Evolutionary conservation across 2,888 invertebrate species (phyloP), one percentile per base, ranked within the genome.

Genomic region (Acutogordius australiensis): DNA sequence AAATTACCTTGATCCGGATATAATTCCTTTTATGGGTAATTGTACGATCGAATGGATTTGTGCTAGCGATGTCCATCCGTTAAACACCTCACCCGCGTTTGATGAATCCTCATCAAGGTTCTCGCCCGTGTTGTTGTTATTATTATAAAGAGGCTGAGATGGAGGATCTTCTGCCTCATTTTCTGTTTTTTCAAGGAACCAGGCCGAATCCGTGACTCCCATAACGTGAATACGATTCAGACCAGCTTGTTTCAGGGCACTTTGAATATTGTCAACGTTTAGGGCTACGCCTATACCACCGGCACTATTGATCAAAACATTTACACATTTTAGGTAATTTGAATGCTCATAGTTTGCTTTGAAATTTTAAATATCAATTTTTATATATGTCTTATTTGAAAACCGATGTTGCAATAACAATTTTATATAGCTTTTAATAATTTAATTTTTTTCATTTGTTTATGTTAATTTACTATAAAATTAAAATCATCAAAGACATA

Each of bases 251-350:
- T 64, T 78, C 45, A 88, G 73, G 62, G 79, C 74, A 62, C 80
- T 78, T 59, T 81, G 78, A 0, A 86, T 79, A 4, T 80, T 77
- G 71, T 88, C 87, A 63, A 87, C 74, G 69, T 88, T 87, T 57
- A 88, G 72, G 78, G 88, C 80, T 23, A 87, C 87, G n/a, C 88
- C 88, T 0, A 84, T 80, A 1, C 84, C 88, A 1, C 88, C 88
- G 28, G 88, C 88, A 66, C 87, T 87, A 64, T 30, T 65, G 62
- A 59, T 29, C n/a, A n/a, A n/a, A n/a, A n/a, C n/a, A n/a, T n/a
- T n/a, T n/a, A n/a, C n/a, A n/a, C n/a, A n/a, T n/a, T n/a, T n/a
- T n/a, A n/a, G n/a, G n/a, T n/a, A n/a, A n/a, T n/a, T n/a, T n/a
- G n/a, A n/a, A n/a, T n/a, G n/a, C n/a, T n/a, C n/a, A n/a, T n/a